Evolutionary conservation across 2,797 vertebrate species (phyloP).

Genomic region (Enteromius anoplus): DNA sequence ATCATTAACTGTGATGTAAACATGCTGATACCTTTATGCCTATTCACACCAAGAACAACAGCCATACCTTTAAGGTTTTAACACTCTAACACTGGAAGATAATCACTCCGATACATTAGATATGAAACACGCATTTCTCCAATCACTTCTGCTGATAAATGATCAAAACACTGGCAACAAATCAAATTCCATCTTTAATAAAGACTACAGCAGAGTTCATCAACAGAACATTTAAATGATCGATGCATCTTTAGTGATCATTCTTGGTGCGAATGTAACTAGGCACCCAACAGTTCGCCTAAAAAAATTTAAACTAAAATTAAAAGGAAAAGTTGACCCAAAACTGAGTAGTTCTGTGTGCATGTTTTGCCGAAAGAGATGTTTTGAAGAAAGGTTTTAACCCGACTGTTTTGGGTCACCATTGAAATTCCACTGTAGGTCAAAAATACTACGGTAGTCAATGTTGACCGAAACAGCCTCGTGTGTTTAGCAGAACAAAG

Average conservation of each 20-base stretch:
- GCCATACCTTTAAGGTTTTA: background rate
- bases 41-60: background rate
- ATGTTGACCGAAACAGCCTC: no score
- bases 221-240: background rate
- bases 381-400: no score
- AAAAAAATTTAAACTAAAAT: no score
- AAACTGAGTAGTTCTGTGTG: no score
- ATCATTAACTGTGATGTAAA: background rate
- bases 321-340: no score
- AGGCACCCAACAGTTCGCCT: background rate
- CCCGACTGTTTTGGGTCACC: no score
- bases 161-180: background rate
- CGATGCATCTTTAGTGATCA: background rate
- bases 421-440: no score
- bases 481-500: no score
- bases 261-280: background rate
- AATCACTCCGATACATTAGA: background rate
- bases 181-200: background rate
- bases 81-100: background rate
- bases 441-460: no score
- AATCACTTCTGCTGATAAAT: background rate
- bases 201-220: background rate
- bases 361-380: no score
- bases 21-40: background rate
- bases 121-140: background rate